Evolutionary conservation across 2,113 vertebrate genomes (phyloP).

Genomic region (Marmota flaviventris): DNA sequence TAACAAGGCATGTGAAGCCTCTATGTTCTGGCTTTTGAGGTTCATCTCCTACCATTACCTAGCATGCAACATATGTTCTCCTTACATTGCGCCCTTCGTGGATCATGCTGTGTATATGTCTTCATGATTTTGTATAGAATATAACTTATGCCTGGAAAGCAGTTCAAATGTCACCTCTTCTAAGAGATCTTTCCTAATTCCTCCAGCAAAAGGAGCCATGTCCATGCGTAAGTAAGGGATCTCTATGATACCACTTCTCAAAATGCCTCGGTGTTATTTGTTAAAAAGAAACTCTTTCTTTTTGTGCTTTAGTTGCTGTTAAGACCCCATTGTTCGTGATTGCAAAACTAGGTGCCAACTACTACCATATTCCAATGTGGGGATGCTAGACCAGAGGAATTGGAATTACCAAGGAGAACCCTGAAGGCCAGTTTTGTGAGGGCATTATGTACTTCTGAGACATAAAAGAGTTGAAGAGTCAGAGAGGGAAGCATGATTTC

Average conservation of each 20-base stretch:
- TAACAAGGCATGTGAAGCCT: neutral
- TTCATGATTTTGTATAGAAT: neutral
- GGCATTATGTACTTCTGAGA: neutral
- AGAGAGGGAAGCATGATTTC: neutral
- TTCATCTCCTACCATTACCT: neutral
- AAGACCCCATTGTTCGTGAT: neutral
- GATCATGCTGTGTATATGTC: neutral
- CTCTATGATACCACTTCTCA: neutral
- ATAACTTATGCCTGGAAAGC: neutral
- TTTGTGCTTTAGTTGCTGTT: neutral
- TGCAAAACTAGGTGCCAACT: neutral
- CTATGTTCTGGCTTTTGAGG: neutral
- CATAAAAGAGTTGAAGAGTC: neutral
- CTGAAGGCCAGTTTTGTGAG: neutral
- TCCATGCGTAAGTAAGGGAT: neutral
- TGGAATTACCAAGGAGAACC: neutral
- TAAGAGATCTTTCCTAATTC: neutral
- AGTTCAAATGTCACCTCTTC: constrained; percentile 2
- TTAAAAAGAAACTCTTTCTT: neutral
- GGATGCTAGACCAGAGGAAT: neutral
- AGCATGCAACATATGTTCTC: neutral
- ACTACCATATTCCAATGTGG: neutral
- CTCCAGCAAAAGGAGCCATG: neutral
- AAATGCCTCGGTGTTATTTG: neutral
- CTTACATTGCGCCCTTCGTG: neutral